phyloP scores from a whole-genome alignment of 1,140 invertebrate species.

The Gerris buenoi region DNA sequence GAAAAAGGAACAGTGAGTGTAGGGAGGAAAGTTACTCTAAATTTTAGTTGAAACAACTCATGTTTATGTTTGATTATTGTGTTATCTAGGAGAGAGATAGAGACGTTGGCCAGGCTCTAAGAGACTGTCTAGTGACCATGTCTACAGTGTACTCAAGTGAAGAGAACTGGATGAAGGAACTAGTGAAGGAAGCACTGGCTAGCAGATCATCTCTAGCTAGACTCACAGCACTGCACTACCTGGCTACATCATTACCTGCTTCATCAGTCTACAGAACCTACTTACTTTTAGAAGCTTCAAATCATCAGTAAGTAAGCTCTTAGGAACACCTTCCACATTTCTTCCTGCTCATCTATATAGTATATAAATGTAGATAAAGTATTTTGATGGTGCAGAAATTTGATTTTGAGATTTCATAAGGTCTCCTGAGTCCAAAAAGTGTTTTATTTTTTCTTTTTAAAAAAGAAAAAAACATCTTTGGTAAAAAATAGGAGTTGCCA shows the following conservation, averaged over 20 bases:
- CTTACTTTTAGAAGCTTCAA: constrained; percentile 9
- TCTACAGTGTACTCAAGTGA: not conserved
- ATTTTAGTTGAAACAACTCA: too few species aligned
- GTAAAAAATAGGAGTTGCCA: too few species aligned
- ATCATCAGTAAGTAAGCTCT: constrained; percentile 1
- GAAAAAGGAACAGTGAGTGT: too few species aligned
- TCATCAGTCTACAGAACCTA: constrained; percentile 4
- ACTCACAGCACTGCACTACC: constrained; percentile 5
- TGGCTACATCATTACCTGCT: not conserved
- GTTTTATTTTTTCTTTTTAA: too few species aligned
- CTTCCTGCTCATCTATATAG: too few species aligned
- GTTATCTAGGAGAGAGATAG: not conserved
- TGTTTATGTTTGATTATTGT: not conserved
- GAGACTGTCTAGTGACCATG: not conserved
- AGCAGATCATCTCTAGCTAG: constrained; percentile 33
- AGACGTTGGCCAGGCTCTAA: not conserved
- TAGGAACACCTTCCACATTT: not conserved
- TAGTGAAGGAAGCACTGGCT: constrained; percentile 23
- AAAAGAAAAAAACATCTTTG: too few species aligned
- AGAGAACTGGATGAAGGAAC: not conserved
- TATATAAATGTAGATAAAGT: too few species aligned
- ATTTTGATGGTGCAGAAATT: too few species aligned
- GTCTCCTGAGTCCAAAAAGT: too few species aligned
- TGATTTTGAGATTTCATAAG: too few species aligned
- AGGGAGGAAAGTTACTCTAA: too few species aligned